Evolutionary conservation across 2,113 vertebrate species (phyloP).

Genomic region (Pantherophis guttatus): DNA sequence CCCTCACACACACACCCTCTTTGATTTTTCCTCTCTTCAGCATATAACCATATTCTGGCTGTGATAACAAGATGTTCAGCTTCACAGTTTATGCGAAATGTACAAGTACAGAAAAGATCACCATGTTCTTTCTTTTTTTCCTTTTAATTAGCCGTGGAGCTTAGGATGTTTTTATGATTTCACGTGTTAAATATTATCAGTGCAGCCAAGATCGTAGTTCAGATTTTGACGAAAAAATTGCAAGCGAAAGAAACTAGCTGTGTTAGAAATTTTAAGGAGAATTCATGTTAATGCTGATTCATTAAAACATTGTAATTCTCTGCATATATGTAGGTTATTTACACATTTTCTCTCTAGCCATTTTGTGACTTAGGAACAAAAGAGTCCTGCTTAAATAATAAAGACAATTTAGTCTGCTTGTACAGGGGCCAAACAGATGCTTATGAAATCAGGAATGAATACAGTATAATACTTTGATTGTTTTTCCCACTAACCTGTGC

Average conservation of each 20-base stretch:
- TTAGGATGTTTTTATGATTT: background rate
- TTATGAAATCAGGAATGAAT: background rate
- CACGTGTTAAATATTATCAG: conserved; percentile 11
- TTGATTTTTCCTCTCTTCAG: background rate
- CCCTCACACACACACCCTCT: fast-evolving
- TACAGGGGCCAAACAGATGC: background rate
- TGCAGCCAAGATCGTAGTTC: background rate
- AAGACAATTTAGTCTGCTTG: background rate
- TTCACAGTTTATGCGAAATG: conserved; percentile 4
- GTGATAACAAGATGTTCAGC: background rate
- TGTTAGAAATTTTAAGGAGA: background rate
- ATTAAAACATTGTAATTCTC: background rate
- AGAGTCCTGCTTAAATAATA: background rate
- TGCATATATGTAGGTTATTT: background rate
- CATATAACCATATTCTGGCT: background rate
- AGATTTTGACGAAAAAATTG: background rate
- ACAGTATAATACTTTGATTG: background rate
- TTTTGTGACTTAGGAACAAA: background rate
- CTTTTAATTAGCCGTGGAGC: background rate
- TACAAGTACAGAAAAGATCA: background rate
- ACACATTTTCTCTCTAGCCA: too few relatives aligned
- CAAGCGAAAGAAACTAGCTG: background rate
- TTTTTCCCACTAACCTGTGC: background rate
- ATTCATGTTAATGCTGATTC: background rate
- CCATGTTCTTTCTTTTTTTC: conserved; percentile 6